Conservation (phyloP, 2,113 vertebrate species). For the Siniperca knerii region DNA sequence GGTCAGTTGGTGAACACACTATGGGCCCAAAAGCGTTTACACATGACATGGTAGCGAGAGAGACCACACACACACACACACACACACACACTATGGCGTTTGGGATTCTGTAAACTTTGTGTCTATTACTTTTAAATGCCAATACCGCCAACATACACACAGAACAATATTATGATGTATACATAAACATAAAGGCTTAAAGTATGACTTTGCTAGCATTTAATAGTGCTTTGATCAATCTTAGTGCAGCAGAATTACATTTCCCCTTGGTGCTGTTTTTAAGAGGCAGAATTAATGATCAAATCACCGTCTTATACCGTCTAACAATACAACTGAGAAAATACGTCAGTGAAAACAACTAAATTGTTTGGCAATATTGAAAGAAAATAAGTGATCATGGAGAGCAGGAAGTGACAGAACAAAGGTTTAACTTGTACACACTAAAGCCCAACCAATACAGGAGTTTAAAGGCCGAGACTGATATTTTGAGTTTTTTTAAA, state of each 20-base stretch:
- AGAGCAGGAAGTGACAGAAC: no score
- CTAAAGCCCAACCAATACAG: no score
- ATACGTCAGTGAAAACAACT: no score
- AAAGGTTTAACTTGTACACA: no score
- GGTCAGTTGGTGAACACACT: slow-evolving; percentile 63
- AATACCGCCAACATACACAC: not conserved
- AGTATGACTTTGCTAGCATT: no score
- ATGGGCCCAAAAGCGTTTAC: slow-evolving; percentile 58
- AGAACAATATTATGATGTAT: not conserved
- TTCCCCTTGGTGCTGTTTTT: not conserved
- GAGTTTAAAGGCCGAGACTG: no score
- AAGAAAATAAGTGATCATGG: no score
- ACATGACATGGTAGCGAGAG: slow-evolving; percentile 54
- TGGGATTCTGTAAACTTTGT: slow-evolving; percentile 7
- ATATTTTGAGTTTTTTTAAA: no score
- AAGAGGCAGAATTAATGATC: not conserved
- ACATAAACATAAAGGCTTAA: not conserved
- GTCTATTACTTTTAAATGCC: not conserved
- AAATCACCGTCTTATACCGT: not conserved
- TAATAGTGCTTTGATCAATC: no score
- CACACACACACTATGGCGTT: slow-evolving; percentile 27
- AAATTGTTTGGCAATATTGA: no score
- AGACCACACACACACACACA: slow-evolving; percentile 18
- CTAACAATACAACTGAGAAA: no score
- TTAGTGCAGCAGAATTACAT: not conserved